Conservation (phyloP, 2,888 invertebrate genomes). For the Quadriops clusia region DNA sequence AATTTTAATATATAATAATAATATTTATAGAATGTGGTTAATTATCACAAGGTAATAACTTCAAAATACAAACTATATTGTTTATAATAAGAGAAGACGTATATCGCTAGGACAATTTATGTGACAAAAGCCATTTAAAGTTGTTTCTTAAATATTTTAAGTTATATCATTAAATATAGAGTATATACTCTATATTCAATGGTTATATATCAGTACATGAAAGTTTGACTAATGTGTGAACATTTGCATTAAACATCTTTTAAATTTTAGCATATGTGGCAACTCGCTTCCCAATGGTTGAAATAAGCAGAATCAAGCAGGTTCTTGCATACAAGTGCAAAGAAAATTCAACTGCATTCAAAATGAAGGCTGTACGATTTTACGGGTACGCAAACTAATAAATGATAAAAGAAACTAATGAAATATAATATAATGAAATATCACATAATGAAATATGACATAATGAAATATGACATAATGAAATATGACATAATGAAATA, state of each 20-base stretch:
- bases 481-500: too few species aligned
- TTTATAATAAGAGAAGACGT: too few species aligned
- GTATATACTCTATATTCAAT: too few species aligned
- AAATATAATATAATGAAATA: too few species aligned
- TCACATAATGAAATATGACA: too few species aligned
- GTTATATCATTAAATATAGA: conserved; percentile 2
- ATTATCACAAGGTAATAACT: too few species aligned
- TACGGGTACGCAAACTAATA: conserved; percentile 27
- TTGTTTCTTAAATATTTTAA: conserved; percentile 1
- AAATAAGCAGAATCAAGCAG: conserved; percentile 65
- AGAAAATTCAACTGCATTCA: conserved; percentile 62
- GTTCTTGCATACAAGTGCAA: conserved; percentile 68
- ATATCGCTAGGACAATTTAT: too few species aligned
- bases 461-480: too few species aligned
- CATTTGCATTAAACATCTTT: conserved; percentile 5
- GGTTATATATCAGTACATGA: background rate
- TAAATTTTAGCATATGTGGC: conserved; percentile 52
- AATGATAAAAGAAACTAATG: too few species aligned
- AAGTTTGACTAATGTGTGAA: background rate
- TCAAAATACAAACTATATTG: too few species aligned
- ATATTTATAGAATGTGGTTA: too few species aligned
- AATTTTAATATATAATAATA: too few species aligned
- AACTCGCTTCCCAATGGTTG: conserved; percentile 59
- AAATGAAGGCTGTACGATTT: conserved; percentile 62
- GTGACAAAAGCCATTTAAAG: background rate